Conservation (phyloP, 2,113 vertebrate genomes). For the Chrysochloris asiatica region DNA sequence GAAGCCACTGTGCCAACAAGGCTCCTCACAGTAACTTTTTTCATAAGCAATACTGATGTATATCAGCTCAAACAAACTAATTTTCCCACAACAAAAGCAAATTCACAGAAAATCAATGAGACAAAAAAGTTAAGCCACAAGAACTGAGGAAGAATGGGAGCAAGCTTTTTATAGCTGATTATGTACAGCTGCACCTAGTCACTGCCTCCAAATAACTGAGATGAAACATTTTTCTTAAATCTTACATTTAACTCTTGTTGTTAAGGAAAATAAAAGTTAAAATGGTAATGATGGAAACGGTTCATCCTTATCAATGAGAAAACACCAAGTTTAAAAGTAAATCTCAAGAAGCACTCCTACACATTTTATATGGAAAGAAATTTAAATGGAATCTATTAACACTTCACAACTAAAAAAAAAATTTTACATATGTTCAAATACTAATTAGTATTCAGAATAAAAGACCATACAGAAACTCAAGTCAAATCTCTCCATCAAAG, state of each 20-base stretch:
- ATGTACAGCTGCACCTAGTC: not conserved
- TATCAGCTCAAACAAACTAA: conserved; percentile 40
- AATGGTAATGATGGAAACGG: conserved; percentile 30
- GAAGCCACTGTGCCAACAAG: no score
- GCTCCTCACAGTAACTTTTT: not conserved
- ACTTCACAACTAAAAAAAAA: conserved; percentile 83
- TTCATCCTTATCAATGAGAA: conserved; percentile 30
- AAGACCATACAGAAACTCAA: conserved; percentile 70
- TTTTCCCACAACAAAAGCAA: conserved; percentile 12
- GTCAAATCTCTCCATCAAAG: conserved; percentile 54
- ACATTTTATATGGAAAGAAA: conserved; percentile 55
- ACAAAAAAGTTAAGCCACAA: not conserved
- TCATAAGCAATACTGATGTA: conserved; percentile 30
- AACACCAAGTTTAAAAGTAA: conserved; percentile 30
- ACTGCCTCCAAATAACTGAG: not conserved
- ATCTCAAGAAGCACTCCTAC: conserved; percentile 33
- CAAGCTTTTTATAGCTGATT: not conserved
- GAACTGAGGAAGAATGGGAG: not conserved
- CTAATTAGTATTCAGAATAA: conserved; percentile 80
- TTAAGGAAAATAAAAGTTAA: conserved; percentile 30
- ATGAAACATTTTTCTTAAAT: not conserved
- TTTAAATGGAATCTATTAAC: conserved; percentile 73
- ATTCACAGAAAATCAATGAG: not conserved
- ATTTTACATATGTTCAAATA: conserved; percentile 83
- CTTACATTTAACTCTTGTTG: not conserved